Evolutionary conservation across 2,797 vertebrate genomes (phyloP).

Genomic region (Diceros bicornis): DNA sequence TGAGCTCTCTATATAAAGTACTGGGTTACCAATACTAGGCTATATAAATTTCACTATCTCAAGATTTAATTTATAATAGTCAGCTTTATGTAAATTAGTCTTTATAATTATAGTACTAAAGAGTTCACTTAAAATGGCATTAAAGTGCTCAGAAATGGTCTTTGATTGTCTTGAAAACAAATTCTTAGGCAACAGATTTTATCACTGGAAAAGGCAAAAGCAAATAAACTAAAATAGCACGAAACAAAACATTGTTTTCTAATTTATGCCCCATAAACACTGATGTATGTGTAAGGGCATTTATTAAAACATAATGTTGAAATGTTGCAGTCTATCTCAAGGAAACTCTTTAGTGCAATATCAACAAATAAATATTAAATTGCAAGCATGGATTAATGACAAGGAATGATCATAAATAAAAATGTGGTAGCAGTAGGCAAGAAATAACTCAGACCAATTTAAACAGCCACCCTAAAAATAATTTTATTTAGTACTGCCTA

Average conservation of each 20-base stretch:
- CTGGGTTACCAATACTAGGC: neutral
- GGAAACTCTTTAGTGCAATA: conserved; percentile 66
- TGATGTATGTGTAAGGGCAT: conserved; percentile 47
- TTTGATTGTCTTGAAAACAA: conserved; percentile 16
- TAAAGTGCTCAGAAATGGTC: neutral
- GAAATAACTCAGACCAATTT: conserved; percentile 66
- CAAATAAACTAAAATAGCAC: conserved; percentile 7
- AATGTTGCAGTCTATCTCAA: conserved; percentile 62
- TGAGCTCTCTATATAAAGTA: conserved; percentile 22
- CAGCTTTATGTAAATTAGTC: conserved; percentile 61
- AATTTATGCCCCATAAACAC: conserved; percentile 67
- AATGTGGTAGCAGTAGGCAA: neutral
- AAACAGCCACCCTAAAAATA: conserved; percentile 44
- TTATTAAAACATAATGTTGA: conserved; percentile 72
- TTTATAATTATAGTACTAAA: conserved; percentile 53
- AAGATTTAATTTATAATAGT: conserved; percentile 4
- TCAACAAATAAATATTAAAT: conserved; percentile 79
- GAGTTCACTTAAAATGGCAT: conserved; percentile 18
- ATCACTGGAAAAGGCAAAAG: neutral
- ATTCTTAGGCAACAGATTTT: neutral
- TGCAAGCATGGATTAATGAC: conserved; percentile 28
- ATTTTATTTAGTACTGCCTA: neutral
- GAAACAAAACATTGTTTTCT: conserved; percentile 52
- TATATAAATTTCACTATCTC: conserved; percentile 68
- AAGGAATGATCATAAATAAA: conserved; percentile 63